These are phyloP conservation scores for Selene dorsalis DNA, from an alignment of 2,797 vertebrate species.

Conservation along the genomic window DNA sequence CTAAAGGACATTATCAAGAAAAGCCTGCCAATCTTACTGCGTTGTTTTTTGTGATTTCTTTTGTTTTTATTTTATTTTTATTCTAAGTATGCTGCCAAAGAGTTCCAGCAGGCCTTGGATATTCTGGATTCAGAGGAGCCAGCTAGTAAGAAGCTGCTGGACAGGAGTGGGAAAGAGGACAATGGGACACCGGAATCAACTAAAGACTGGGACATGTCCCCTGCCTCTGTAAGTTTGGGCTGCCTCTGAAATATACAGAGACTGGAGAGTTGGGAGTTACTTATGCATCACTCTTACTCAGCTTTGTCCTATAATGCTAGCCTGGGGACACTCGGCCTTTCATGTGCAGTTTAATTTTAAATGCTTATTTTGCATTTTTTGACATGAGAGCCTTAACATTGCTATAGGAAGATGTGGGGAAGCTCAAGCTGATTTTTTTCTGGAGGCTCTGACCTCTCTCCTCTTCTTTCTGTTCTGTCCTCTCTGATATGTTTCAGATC, in stretches of 20 bases:
- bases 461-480: constrained; percentile 16
- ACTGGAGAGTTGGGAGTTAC: not conserved
- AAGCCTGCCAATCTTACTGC: not conserved
- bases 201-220: constrained; percentile 95
- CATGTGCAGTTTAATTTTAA: too few species aligned
- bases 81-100: constrained; percentile 95
- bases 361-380: too few species aligned
- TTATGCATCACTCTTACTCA: not conserved
- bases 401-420: not conserved
- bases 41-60: not conserved
- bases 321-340: too few species aligned
- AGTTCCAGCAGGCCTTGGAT: constrained; percentile 98
- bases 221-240: constrained; percentile 88
- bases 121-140: constrained; percentile 96
- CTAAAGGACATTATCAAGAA: not conserved
- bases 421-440: not conserved
- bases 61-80: constrained; percentile 9
- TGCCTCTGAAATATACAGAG: not conserved
- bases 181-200: constrained; percentile 85
- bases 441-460: not conserved
- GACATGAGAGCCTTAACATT: not conserved
- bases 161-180: constrained; percentile 91
- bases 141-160: constrained; percentile 91
- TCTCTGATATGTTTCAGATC: constrained; percentile 84
- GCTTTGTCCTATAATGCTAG: not conserved